Evolutionary conservation across 1,140 invertebrate genomes (phyloP), one percentile per base, ranked within the genome.

Genomic region (Pseudomyrmex dendroicus): DNA sequence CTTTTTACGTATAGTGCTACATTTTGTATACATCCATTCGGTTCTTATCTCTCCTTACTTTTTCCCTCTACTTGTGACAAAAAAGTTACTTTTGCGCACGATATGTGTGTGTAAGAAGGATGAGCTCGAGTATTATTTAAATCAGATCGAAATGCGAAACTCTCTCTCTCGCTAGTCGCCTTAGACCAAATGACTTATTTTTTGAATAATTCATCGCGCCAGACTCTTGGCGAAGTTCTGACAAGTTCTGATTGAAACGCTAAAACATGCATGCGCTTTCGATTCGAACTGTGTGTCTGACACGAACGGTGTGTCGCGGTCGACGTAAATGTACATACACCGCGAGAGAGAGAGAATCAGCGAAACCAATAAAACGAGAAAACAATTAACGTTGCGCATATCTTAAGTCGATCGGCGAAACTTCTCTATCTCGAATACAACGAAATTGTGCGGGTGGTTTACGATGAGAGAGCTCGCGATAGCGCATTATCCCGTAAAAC

Each of bases 401-500:
- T 80, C 54, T 80, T 56, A 80, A 70, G 61, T 78, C 20, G 44
- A 44, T 57, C 73, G 61, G 61, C 15, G 44, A 50, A 80, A 48
- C 56, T 70, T 35, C 0, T 44, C 59, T 80, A 80, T 80, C 76
- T 70, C 44, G 15, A 50, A 20, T 57, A 77, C 0, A 35, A 35
- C 52, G 50, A 59, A 80, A 56, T 12, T 56, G 35, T 56, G 35
- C 50, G 13, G 13, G 1, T 35, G 13, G 35, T 57, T 57, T 80
- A 72, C 54, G 76, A 80, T 9, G 52, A 72, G 35, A 35, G 5
- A 4, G 35, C 52, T 48, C 48, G 48, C 20, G 66, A 59, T 59
- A 59, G 46, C 66, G 66, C 20, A 50, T 78, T 67, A 46, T 44
- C 3, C 22, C 61, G n/a, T 56, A 57, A 78, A 74, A 50, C 12